Evolutionary conservation across 1,140 invertebrate species (phyloP).

Genomic region (Tyrophagus putrescentiae): DNA sequence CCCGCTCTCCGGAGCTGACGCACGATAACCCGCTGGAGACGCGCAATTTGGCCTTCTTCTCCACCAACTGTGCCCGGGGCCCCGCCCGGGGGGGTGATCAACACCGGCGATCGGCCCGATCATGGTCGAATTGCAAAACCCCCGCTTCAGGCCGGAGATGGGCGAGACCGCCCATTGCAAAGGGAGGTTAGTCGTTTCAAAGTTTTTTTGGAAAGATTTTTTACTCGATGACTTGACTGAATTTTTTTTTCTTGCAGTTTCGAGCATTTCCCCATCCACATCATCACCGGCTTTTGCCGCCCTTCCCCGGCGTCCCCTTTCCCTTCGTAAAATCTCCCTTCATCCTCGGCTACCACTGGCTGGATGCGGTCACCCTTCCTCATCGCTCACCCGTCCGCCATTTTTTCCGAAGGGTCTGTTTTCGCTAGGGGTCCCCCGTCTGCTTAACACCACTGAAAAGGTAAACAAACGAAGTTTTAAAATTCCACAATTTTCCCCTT

Average conservation of each 20-base stretch:
- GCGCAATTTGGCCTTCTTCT: constrained; percentile 54
- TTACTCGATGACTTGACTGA: no score
- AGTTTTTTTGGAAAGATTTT: no score
- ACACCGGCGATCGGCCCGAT: constrained; percentile 36
- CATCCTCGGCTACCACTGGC: constrained; percentile 46
- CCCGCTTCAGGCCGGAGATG: constrained; percentile 36
- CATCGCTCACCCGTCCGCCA: no score
- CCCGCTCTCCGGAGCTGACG: constrained; percentile 45
- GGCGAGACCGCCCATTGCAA: constrained; percentile 39
- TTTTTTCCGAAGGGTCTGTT: no score
- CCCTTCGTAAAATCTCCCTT: constrained; percentile 36
- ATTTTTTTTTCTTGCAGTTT: no score
- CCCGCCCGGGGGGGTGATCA: constrained; percentile 33
- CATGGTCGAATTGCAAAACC: constrained; percentile 42
- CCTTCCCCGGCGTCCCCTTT: constrained; percentile 37
- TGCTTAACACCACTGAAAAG: constrained; percentile 31
- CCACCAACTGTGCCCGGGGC: constrained; percentile 49
- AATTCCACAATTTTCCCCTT: no score
- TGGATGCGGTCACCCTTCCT: constrained; percentile 96
- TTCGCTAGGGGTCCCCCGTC: no score
- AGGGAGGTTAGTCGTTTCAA: no score
- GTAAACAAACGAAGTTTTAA: no score
- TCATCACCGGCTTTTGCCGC: constrained; percentile 39
- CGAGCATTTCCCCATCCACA: constrained; percentile 38
- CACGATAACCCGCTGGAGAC: constrained; percentile 52